Evolutionary conservation across 2,797 vertebrate genomes (phyloP).

Genomic region (Spondyliosoma cantharus): DNA sequence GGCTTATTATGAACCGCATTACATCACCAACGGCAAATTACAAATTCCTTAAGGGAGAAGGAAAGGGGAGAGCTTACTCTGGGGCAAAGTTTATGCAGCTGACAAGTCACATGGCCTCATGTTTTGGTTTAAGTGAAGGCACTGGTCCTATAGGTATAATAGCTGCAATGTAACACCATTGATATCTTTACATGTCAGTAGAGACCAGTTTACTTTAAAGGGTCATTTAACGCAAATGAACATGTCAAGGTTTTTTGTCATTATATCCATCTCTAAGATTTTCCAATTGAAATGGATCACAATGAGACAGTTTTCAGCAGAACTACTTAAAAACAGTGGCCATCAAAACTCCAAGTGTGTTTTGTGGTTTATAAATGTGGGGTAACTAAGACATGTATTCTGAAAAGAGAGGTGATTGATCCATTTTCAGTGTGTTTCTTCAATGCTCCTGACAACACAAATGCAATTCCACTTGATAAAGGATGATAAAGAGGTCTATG

Average conservation of each 20-base stretch:
- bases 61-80: slow-evolving; percentile 66
- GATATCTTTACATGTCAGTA: not conserved
- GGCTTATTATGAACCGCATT: slow-evolving; percentile 88
- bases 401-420: not conserved
- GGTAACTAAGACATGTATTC: not conserved
- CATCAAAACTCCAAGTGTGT: not conserved
- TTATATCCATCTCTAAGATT: not conserved
- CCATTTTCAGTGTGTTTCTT: not conserved
- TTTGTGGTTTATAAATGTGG: not conserved
- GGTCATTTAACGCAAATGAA: slow-evolving; percentile 7
- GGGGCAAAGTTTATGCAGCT: slow-evolving; percentile 69
- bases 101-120: slow-evolving; percentile 55
- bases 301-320: not conserved
- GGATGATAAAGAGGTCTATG: too few species aligned
- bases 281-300: not conserved
- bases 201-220: slow-evolving; percentile 4
- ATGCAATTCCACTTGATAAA: not conserved
- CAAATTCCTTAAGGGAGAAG: slow-evolving; percentile 77
- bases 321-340: not conserved
- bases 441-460: not conserved
- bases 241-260: not conserved
- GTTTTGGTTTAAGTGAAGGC: slow-evolving; percentile 43
- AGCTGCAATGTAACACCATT: slow-evolving; percentile 7
- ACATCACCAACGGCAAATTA: slow-evolving; percentile 88
- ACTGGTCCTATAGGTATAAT: slow-evolving; percentile 29